A percentile compares a stretch with the other conserved stretches of the same genome.
Conservation (phyloP, 2,113 vertebrate species). For the Centropus bengalensis region DNA sequence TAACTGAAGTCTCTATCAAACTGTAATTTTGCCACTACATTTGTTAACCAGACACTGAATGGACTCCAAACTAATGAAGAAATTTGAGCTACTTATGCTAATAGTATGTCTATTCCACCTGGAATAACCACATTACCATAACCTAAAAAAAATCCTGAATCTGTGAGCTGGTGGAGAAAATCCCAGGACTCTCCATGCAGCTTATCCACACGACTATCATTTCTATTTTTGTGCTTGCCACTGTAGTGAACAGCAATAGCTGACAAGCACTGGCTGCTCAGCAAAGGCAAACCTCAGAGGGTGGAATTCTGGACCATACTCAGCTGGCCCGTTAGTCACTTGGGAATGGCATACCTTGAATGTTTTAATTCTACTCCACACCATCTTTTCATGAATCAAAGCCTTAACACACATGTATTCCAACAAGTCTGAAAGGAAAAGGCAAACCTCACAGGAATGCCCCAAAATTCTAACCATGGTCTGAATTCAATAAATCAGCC, state of each 20-base stretch:
- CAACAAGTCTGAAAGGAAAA: not conserved
- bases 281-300: not conserved
- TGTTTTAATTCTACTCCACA: not conserved
- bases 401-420: not conserved
- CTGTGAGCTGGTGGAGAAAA: not conserved
- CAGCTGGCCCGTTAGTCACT: not conserved
- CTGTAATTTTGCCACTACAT: not conserved
- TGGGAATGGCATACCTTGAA: not conserved
- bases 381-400: not conserved
- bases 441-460: not conserved
- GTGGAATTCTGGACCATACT: not conserved
- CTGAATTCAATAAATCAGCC: not conserved
- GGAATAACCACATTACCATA: not conserved
- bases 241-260: not conserved
- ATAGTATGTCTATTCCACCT: not conserved
- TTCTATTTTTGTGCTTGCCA: not conserved
- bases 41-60: not conserved
- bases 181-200: not conserved
- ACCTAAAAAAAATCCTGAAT: not conserved
- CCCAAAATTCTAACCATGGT: not conserved
- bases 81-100: not conserved
- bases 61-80: not conserved
- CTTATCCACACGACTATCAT: not conserved
- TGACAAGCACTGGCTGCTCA: not conserved
- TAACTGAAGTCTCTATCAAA: not conserved